These are phyloP conservation scores for Frankliniella fusca DNA, from an alignment of 2,888 invertebrate species.

Conservation along the genomic window DNA sequence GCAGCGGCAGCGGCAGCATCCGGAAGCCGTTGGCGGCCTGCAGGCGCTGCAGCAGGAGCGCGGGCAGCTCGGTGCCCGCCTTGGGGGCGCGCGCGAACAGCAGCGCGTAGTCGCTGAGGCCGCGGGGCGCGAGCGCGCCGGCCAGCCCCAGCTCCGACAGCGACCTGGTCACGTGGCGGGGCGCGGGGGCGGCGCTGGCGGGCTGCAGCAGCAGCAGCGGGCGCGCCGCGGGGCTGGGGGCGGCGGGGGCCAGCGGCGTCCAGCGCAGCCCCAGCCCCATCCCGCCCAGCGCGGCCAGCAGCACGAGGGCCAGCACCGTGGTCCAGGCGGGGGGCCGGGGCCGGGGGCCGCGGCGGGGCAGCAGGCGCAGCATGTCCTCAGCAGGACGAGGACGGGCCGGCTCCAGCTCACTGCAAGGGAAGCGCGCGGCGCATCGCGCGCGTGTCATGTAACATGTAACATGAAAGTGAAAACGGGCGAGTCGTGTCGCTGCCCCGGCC, in stretches of 20 bases:
- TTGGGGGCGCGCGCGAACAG: conserved; percentile 60
- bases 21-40: conserved; percentile 58
- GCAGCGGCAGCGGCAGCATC: conserved; percentile 51
- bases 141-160: conserved; percentile 31
- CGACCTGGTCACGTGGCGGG: conserved; percentile 24
- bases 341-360: not conserved
- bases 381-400: not conserved
- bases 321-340: not conserved
- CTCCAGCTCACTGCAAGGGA: not conserved
- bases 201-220: not conserved
- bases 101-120: conserved; percentile 52
- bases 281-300: not conserved
- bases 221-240: not conserved
- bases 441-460: too few species aligned
- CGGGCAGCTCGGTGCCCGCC: conserved; percentile 57
- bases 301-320: not conserved
- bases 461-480: too few species aligned
- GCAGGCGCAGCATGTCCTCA: not conserved
- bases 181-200: conserved; percentile 9
- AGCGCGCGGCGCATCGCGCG: too few species aligned
- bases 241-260: not conserved
- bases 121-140: conserved; percentile 37
- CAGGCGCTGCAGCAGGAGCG: conserved; percentile 56
- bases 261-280: not conserved
- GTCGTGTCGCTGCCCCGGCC: too few species aligned